Percentiles rank a stretch among this genome's conserved stretches.
Evolutionary conservation across 2,888 invertebrate genomes (phyloP).

Genomic region (Rhaphigaster nebulosa): DNA sequence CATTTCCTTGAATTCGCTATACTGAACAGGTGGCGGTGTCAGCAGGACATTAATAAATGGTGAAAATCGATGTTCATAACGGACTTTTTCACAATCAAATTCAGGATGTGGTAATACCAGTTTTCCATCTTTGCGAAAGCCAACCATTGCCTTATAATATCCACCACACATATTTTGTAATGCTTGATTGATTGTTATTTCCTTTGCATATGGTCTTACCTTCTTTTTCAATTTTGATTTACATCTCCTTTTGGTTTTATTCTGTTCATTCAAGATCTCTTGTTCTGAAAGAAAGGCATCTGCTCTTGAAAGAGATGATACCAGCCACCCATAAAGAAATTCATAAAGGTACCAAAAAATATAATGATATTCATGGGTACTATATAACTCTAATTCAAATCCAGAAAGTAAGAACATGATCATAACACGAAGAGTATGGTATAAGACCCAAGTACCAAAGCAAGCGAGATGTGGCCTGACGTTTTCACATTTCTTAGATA

Average conservation of each 20-base stretch:
- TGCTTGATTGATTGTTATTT: constrained; percentile 91
- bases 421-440: constrained; percentile 93
- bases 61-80: constrained; percentile 94
- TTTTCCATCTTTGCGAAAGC: constrained; percentile 89
- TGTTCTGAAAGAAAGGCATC: constrained; percentile 86
- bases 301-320: constrained; percentile 90
- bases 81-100: constrained; percentile 93
- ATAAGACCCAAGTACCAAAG: constrained; percentile 95
- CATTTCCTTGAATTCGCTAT: constrained; percentile 89
- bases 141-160: constrained; percentile 94
- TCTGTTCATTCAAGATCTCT: constrained; percentile 73
- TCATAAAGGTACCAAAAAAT: constrained; percentile 97
- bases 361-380: constrained; percentile 95
- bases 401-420: constrained; percentile 94
- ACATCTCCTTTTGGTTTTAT: constrained; percentile 69
- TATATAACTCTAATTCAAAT: constrained; percentile 95
- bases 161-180: constrained; percentile 95
- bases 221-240: constrained; percentile 77
- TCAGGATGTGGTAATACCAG: constrained; percentile 85
- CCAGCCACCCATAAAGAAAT: constrained; percentile 93
- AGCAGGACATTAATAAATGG: constrained; percentile 88
- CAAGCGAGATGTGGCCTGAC: constrained; percentile 84
- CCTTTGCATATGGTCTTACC: constrained; percentile 81
- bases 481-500: constrained; percentile 78
- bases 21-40: constrained; percentile 92